Evolutionary conservation across 2,797 vertebrate species (phyloP).

Genomic region (Neomorphus geoffroyi): DNA sequence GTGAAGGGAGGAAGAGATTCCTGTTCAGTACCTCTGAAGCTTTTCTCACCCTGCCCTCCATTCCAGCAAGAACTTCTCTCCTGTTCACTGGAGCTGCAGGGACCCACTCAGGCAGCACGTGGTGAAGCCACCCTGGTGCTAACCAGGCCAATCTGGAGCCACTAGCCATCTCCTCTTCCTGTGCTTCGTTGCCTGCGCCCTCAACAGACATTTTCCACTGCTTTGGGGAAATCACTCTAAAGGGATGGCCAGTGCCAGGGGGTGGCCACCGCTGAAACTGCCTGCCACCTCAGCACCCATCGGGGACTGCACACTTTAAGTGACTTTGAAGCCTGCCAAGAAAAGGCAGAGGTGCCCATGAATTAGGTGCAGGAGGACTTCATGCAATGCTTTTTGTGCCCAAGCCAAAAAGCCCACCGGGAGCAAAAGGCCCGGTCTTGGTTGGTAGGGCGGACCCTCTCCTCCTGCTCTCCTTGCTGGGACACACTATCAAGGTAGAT

Average conservation of each 20-base stretch:
- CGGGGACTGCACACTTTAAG: not conserved
- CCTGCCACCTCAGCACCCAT: fast-evolving
- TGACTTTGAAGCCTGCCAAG: not conserved
- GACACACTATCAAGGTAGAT: fast-evolving
- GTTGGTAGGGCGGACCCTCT: not conserved
- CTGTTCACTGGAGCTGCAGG: fast-evolving
- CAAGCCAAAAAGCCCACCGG: not conserved
- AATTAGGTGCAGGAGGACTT: not conserved
- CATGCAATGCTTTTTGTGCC: not conserved
- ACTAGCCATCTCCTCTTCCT: not conserved
- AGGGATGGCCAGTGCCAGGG: not conserved
- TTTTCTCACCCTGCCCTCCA: not conserved
- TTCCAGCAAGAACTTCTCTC: not conserved
- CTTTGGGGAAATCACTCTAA: not conserved
- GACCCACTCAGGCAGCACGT: fast-evolving
- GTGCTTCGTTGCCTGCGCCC: not conserved
- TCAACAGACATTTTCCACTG: not conserved
- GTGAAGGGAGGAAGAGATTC: not conserved
- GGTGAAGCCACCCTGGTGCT: fast-evolving
- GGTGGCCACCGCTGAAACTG: not conserved
- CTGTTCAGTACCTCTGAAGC: not conserved
- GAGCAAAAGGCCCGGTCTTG: not conserved
- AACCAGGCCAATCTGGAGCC: not conserved
- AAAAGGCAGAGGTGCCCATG: not conserved
- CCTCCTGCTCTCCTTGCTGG: not conserved